Evolutionary conservation across 2,113 vertebrate genomes (phyloP).

Genomic region (Tor tambroides): DNA sequence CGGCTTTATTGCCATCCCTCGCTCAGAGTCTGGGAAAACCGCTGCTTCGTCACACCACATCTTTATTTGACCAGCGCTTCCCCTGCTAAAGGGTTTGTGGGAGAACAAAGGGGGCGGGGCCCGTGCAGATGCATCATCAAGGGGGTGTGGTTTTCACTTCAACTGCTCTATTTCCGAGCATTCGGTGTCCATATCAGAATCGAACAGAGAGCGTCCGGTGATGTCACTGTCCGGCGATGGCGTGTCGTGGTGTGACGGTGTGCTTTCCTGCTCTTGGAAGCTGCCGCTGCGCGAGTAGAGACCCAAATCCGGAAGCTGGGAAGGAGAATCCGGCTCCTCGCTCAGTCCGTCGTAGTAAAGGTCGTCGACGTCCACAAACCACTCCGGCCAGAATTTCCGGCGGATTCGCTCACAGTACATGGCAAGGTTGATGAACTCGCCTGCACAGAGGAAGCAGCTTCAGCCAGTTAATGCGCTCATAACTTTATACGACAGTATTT

Average conservation of each 20-base stretch:
- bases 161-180: slow-evolving; percentile 88
- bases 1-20: slow-evolving; percentile 4
- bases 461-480: background rate
- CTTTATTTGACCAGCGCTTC: background rate
- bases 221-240: slow-evolving; percentile 91
- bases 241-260: slow-evolving; percentile 62
- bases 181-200: slow-evolving; percentile 98
- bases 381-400: slow-evolving; percentile 97
- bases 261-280: slow-evolving; percentile 82
- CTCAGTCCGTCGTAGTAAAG: slow-evolving; percentile 85
- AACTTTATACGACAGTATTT: background rate
- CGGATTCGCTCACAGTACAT: slow-evolving; percentile 98
- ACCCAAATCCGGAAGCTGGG: slow-evolving; percentile 86
- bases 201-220: slow-evolving; percentile 91
- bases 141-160: slow-evolving; percentile 78
- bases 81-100: slow-evolving; percentile 1
- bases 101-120: background rate
- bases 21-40: background rate
- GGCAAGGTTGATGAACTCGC: slow-evolving; percentile 95
- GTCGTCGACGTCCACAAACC: slow-evolving; percentile 90
- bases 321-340: slow-evolving; percentile 76
- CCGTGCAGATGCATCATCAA: slow-evolving; percentile 26
- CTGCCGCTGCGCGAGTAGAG: slow-evolving; percentile 92
- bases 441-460: slow-evolving; percentile 68
- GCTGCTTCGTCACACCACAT: background rate